phyloP scores from a whole-genome alignment of 53 echinoderm and acorn worm genomes.

The Crossaster papposus region DNA sequence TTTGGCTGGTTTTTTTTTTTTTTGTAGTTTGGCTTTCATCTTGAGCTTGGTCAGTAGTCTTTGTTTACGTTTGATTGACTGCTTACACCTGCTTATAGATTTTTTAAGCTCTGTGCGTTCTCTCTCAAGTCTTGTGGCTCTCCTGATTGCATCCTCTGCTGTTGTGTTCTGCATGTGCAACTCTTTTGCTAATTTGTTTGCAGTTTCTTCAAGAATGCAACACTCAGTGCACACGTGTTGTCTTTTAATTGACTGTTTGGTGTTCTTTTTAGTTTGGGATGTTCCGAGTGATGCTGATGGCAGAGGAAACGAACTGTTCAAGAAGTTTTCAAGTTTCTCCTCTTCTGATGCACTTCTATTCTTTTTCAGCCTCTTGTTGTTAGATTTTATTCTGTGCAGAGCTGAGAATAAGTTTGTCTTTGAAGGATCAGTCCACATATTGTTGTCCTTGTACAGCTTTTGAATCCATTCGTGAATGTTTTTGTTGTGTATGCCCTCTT shows the following conservation, averaged over 20 bases:
- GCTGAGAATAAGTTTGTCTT: constrained; percentile 12
- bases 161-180: constrained; percentile 6
- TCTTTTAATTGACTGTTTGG: constrained; percentile 18
- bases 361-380: constrained; percentile 8
- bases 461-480: constrained; percentile 29
- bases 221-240: constrained; percentile 16
- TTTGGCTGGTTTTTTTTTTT: not conserved
- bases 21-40: not conserved
- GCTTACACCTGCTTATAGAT: not conserved
- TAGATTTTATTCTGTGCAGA: constrained; percentile 5
- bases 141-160: constrained; percentile 27
- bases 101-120: not conserved
- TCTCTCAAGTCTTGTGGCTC: not conserved
- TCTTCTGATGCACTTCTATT: constrained; percentile 14
- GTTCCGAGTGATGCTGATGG: not conserved
- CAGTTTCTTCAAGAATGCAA: constrained; percentile 17
- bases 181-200: constrained; percentile 3
- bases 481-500: constrained; percentile 2
- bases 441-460: constrained; percentile 10
- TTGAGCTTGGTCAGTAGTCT: constrained; percentile 9
- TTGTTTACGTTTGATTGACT: constrained; percentile 33
- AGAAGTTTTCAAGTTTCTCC: not conserved
- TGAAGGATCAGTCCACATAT: constrained; percentile 17
- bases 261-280: not conserved
- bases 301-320: not conserved